phyloP scores from a whole-genome alignment of 2,888 invertebrate genomes.

The Cryptocheilus praepositus region DNA sequence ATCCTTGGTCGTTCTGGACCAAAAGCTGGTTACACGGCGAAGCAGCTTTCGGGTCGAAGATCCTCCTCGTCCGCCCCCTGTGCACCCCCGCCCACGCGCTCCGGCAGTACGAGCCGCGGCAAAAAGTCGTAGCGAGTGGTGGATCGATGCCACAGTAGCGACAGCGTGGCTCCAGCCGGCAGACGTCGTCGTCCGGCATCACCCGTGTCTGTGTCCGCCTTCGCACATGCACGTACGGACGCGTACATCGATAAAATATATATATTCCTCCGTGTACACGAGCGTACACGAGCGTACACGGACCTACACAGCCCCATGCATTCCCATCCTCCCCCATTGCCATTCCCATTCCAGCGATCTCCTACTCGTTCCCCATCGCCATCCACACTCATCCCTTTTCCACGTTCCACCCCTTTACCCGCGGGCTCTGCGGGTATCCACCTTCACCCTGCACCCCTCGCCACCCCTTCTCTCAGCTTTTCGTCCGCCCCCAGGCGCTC shows the following conservation, averaged over 20 bases:
- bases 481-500: slow-evolving; percentile 49
- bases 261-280: no score
- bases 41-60: slow-evolving; percentile 35
- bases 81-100: not conserved
- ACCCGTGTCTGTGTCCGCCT: slow-evolving; percentile 12
- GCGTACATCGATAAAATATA: no score
- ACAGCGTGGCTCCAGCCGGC: slow-evolving; percentile 69
- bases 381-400: slow-evolving; percentile 41
- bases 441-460: not conserved
- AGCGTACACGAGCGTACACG: slow-evolving; percentile 7
- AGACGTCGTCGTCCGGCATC: slow-evolving; percentile 43
- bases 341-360: slow-evolving; percentile 56
- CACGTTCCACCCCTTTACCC: slow-evolving; percentile 35
- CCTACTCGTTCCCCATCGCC: slow-evolving; percentile 42
- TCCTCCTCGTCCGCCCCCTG: no score
- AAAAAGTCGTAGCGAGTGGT: slow-evolving; percentile 65
- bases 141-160: slow-evolving; percentile 65
- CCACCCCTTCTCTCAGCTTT: slow-evolving; percentile 17
- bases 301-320: slow-evolving; percentile 3
- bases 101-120: slow-evolving; percentile 50
- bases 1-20: slow-evolving; percentile 35
- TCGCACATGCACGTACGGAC: not conserved
- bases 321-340: slow-evolving; percentile 43
- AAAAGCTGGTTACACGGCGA: slow-evolving; percentile 36
- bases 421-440: slow-evolving; percentile 3